Evolutionary conservation across 2,797 vertebrate species (phyloP).

Genomic region (Anniella stebbinsi): DNA sequence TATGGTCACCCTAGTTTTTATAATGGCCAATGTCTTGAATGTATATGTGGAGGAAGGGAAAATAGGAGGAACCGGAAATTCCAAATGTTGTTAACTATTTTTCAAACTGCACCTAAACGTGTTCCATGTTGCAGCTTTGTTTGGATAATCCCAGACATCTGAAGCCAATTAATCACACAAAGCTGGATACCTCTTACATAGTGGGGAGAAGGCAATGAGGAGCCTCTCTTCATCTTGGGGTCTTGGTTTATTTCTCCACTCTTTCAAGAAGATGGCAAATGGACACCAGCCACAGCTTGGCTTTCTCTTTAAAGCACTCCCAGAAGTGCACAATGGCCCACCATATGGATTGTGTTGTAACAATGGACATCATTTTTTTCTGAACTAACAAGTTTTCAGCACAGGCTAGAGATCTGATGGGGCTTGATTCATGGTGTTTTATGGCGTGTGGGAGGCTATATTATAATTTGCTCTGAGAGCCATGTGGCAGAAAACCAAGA

Average conservation of each 20-base stretch:
- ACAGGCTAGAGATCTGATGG: not conserved
- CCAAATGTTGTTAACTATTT: slow-evolving; percentile 64
- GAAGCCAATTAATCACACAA: slow-evolving; percentile 37
- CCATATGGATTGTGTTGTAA: not conserved
- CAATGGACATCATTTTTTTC: not conserved
- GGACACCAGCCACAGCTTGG: not conserved
- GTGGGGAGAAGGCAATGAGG: slow-evolving; percentile 7
- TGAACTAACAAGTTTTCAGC: not conserved
- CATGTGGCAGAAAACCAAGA: no score
- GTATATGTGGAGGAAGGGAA: not conserved
- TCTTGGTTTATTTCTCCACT: not conserved
- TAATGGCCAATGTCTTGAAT: slow-evolving; percentile 59
- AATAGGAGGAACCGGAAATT: slow-evolving; percentile 65
- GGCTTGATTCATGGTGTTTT: not conserved
- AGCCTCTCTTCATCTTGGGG: not conserved
- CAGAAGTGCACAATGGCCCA: not conserved
- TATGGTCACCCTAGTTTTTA: no score
- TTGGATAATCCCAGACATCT: slow-evolving; percentile 57
- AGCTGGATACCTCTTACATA: slow-evolving; percentile 1
- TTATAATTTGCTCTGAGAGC: not conserved
- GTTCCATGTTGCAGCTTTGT: slow-evolving; percentile 51
- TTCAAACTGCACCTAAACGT: slow-evolving; percentile 52
- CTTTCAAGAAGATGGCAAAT: no score
- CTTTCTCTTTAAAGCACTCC: not conserved
- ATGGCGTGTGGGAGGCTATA: not conserved